Evolutionary conservation across 2,797 vertebrate genomes (phyloP).

Genomic region (Lutjanus argentimaculatus): DNA sequence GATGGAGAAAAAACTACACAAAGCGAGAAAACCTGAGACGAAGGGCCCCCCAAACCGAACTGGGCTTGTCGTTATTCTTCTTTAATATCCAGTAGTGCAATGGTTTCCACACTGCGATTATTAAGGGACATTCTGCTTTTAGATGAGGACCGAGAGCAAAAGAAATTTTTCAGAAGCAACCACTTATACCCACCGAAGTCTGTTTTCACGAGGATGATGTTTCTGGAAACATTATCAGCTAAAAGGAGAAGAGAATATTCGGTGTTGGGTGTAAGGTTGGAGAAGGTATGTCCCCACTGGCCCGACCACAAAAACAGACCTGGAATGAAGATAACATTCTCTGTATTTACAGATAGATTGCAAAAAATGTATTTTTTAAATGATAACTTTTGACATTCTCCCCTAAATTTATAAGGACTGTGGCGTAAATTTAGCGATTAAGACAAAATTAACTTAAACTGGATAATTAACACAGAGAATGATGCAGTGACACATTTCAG

Average conservation of each 20-base stretch:
- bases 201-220: conserved; percentile 45
- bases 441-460: too few relatives aligned
- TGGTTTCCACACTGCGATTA: too few relatives aligned
- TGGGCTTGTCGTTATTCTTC: too few relatives aligned
- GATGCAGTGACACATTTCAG: background rate
- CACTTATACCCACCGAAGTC: conserved; percentile 58
- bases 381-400: too few relatives aligned
- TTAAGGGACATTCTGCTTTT: background rate
- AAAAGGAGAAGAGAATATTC: conserved; percentile 72
- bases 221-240: conserved; percentile 49
- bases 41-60: too few relatives aligned
- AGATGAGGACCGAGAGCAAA: background rate
- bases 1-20: too few relatives aligned
- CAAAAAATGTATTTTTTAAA: background rate
- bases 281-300: conserved; percentile 59
- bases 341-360: background rate
- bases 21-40: too few relatives aligned
- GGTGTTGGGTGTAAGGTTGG: conserved; percentile 54
- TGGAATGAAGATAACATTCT: conserved; percentile 19
- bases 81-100: too few relatives aligned
- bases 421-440: too few relatives aligned
- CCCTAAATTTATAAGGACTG: too few relatives aligned
- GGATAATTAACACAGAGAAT: background rate
- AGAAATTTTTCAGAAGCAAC: background rate
- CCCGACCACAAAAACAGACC: conserved; percentile 67